phyloP scores from a whole-genome alignment of 92 coral and sea anemone species.

The Phenganax subtilis region DNA sequence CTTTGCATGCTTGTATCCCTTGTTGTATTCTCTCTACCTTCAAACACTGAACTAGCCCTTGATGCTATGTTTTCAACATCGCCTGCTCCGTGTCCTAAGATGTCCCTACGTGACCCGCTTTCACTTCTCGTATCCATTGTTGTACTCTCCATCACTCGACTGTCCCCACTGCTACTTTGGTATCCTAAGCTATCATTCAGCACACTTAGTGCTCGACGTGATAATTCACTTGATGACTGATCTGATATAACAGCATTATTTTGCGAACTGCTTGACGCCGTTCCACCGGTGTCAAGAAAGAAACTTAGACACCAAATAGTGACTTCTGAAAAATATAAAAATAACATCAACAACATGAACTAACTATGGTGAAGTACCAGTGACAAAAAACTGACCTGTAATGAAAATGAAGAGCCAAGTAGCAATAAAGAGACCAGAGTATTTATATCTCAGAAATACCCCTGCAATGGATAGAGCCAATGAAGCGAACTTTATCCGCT shows the following conservation, averaged over 20 bases:
- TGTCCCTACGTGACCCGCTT: too few species aligned
- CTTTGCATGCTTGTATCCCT: neutral
- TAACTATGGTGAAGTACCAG: neutral
- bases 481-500: neutral
- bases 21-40: neutral
- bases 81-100: too few species aligned
- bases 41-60: neutral
- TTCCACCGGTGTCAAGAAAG: neutral
- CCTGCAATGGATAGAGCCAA: neutral
- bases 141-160: too few species aligned
- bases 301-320: neutral
- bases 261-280: neutral
- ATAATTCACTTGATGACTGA: too few species aligned
- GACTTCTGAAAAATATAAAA: neutral
- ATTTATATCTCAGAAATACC: neutral
- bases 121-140: too few species aligned
- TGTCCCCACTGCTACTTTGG: too few species aligned
- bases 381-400: neutral
- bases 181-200: too few species aligned
- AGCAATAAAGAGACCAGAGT: neutral
- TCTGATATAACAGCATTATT: neutral
- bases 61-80: neutral
- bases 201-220: too few species aligned
- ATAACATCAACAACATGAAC: neutral
- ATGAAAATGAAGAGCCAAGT: neutral